Conservation (phyloP, 2,888 invertebrate genomes). For the Thecocarcelia acutangulata region DNA sequence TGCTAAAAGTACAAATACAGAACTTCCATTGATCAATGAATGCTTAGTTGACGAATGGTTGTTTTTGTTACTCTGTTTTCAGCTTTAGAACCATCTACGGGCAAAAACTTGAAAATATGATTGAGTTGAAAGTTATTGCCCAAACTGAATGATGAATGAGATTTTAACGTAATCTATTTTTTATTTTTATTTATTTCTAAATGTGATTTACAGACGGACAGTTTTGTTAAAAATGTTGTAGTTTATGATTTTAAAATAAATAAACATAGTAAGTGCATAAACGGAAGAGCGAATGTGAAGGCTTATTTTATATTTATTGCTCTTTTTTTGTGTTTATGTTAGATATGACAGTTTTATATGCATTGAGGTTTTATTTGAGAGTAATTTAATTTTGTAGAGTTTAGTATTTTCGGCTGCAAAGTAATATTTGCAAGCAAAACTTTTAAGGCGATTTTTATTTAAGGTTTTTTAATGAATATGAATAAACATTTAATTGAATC, state of each 20-base stretch:
- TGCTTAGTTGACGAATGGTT: constrained; percentile 43
- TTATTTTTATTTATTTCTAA: constrained; percentile 4
- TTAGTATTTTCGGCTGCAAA: background rate
- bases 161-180: constrained; percentile 52
- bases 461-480: background rate
- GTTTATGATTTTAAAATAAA: constrained; percentile 31
- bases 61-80: constrained; percentile 1
- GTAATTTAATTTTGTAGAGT: background rate
- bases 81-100: constrained; percentile 15
- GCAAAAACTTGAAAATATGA: constrained; percentile 51
- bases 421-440: background rate
- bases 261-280: constrained; percentile 11
- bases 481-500: background rate
- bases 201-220: no score
- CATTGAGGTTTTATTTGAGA: constrained; percentile 1
- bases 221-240: constrained; percentile 2
- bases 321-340: background rate
- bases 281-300: background rate
- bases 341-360: background rate
- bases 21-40: constrained; percentile 32
- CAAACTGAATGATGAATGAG: constrained; percentile 52
- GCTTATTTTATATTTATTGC: constrained; percentile 2
- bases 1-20: constrained; percentile 4
- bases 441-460: background rate
- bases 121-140: constrained; percentile 46